A percentile compares a stretch with the other conserved stretches of the same genome.
Evolutionary conservation across 2,888 invertebrate genomes (phyloP).

Genomic region (Charanyca ferruginea): DNA sequence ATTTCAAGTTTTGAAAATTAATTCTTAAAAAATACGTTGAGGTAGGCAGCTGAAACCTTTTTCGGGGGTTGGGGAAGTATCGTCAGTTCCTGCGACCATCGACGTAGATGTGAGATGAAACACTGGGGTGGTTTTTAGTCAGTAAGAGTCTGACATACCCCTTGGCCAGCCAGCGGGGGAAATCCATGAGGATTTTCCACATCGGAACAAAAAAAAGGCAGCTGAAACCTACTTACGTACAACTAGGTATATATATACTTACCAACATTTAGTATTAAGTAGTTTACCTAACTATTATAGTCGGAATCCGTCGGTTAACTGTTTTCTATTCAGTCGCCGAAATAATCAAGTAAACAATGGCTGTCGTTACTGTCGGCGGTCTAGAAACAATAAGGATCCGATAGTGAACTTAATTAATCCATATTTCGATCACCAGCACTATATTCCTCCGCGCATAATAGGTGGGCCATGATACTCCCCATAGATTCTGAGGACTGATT

Average conservation of each 20-base stretch:
- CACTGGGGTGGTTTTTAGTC: no score
- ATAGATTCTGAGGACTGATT: neutral
- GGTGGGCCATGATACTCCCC: neutral
- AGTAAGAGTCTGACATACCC: no score
- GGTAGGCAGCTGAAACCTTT: neutral
- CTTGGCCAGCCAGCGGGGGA: no score
- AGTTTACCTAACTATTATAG: no score
- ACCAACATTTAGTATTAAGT: slow-evolving; percentile 9
- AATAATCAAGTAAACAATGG: slow-evolving; percentile 44
- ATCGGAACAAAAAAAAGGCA: no score
- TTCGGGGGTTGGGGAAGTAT: no score
- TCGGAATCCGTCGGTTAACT: slow-evolving; percentile 11
- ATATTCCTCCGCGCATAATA: neutral
- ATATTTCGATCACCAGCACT: slow-evolving; percentile 23
- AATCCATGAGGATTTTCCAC: no score
- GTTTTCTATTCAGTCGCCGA: slow-evolving; percentile 31
- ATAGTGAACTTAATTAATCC: slow-evolving; percentile 23
- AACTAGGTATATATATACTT: neutral
- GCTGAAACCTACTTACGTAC: no score
- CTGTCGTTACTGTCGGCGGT: slow-evolving; percentile 23
- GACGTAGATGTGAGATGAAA: no score
- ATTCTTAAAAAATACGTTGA: neutral
- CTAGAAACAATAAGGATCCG: slow-evolving; percentile 39
- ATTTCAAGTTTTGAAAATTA: slow-evolving; percentile 1
- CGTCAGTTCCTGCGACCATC: no score